These are phyloP conservation scores for Tenthredo scrophulariae DNA, from an alignment of 2,888 invertebrate genomes.

Conservation along the genomic window DNA sequence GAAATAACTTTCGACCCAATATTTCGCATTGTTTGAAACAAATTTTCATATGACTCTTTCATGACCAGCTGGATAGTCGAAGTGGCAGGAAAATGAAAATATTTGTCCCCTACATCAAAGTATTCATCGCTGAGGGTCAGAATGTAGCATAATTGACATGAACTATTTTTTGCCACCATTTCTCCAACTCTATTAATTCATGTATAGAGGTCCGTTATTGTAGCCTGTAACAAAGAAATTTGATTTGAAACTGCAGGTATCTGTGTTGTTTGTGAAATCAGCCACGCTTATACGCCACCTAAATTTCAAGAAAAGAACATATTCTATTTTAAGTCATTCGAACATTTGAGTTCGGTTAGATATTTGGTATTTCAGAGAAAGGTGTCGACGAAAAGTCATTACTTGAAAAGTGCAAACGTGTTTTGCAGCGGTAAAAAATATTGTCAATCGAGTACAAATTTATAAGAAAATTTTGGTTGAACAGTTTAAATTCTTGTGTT, in stretches of 20 bases:
- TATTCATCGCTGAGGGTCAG: neutral
- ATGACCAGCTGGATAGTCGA: neutral
- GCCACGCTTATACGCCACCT: neutral
- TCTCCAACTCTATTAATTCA: neutral
- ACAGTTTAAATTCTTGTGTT: neutral
- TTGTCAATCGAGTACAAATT: conserved; percentile 5
- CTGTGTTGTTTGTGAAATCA: conserved; percentile 2
- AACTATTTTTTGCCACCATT: neutral
- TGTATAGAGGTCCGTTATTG: neutral
- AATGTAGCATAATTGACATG: neutral
- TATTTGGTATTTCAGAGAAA: neutral
- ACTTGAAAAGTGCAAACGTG: neutral
- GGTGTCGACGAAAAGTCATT: neutral
- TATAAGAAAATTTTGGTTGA: neutral
- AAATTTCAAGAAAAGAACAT: neutral
- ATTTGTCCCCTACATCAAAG: neutral
- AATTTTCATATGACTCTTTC: neutral
- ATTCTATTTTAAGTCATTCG: neutral
- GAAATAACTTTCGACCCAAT: neutral
- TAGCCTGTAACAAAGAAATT: neutral
- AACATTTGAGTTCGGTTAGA: conserved; percentile 7
- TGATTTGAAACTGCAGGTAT: conserved; percentile 13
- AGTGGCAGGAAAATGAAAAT: neutral
- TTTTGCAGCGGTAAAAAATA: neutral
- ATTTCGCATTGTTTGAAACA: neutral